These are phyloP conservation scores for Drosophila tanythrix DNA, from an alignment of 2,888 invertebrate species.

Conservation along the genomic window DNA sequence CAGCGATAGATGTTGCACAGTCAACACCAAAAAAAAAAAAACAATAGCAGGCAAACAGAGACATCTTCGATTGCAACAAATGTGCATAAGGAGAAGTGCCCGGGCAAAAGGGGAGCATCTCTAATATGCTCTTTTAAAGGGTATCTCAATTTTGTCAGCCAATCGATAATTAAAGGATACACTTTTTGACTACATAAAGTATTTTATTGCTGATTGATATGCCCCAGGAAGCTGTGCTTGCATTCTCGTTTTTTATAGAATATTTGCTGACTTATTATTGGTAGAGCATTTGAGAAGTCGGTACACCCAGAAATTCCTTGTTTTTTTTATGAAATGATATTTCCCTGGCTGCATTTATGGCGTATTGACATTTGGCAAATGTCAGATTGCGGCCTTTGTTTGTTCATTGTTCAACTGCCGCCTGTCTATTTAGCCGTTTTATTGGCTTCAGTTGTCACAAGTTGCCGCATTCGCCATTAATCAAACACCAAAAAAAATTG, in stretches of 20 bases:
- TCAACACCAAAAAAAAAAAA: slow-evolving; percentile 7
- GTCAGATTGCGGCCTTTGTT: slow-evolving; percentile 70
- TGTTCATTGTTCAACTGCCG: slow-evolving; percentile 30
- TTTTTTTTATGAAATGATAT: slow-evolving; percentile 13
- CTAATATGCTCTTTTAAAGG: background rate
- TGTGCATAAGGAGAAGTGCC: background rate
- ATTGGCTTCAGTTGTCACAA: slow-evolving; percentile 44
- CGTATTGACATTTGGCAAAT: slow-evolving; percentile 76
- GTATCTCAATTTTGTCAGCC: background rate
- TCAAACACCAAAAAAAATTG: slow-evolving; percentile 18
- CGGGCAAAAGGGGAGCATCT: background rate
- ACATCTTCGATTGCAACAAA: slow-evolving; percentile 46
- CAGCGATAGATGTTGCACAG: slow-evolving; percentile 17
- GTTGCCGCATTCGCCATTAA: slow-evolving; percentile 45
- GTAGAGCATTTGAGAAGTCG: background rate
- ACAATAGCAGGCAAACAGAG: slow-evolving; percentile 34
- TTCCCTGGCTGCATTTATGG: slow-evolving; percentile 53
- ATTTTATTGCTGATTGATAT: rapidly evolving
- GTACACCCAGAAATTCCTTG: background rate
- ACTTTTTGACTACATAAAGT: too few species aligned
- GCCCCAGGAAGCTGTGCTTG: too few species aligned
- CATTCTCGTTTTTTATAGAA: too few species aligned
- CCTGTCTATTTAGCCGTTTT: slow-evolving; percentile 29
- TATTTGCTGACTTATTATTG: too few species aligned
- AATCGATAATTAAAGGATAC: background rate